phyloP scores from a whole-genome alignment of 2,113 vertebrate genomes.

The Brachypteracias leptosomus region DNA sequence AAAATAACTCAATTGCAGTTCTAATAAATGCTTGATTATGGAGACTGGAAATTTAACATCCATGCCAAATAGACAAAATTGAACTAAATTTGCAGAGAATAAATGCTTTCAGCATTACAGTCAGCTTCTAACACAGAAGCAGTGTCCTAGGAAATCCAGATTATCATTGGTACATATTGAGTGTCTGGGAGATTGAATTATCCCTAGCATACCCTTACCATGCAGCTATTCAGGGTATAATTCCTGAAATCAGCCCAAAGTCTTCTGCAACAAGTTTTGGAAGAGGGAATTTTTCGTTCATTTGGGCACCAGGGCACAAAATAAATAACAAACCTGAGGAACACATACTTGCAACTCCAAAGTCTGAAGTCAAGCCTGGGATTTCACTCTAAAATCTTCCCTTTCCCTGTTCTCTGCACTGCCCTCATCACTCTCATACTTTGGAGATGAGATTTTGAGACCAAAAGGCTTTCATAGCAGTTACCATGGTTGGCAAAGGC shows the following conservation, averaged over 20 bases:
- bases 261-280: not conserved
- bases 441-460: not conserved
- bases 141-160: not conserved
- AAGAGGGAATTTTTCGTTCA: not conserved
- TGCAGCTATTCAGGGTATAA: not conserved
- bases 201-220: not conserved
- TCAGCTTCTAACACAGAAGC: not conserved
- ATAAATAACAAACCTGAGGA: not conserved
- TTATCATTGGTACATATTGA: not conserved
- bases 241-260: not conserved
- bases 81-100: not conserved
- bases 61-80: not conserved
- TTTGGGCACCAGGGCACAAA: not conserved
- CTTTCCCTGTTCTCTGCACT: not conserved
- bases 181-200: not conserved
- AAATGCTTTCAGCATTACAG: not conserved
- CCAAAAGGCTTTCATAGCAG: not conserved
- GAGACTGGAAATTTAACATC: not conserved
- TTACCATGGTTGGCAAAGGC: not conserved
- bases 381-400: not conserved
- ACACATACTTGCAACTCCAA: not conserved
- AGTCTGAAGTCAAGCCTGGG: not conserved
- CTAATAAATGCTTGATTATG: not conserved
- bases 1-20: not conserved
- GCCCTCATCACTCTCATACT: not conserved